Evolutionary conservation across 2,888 invertebrate genomes (phyloP).

Genomic region (Eurois occulta): DNA sequence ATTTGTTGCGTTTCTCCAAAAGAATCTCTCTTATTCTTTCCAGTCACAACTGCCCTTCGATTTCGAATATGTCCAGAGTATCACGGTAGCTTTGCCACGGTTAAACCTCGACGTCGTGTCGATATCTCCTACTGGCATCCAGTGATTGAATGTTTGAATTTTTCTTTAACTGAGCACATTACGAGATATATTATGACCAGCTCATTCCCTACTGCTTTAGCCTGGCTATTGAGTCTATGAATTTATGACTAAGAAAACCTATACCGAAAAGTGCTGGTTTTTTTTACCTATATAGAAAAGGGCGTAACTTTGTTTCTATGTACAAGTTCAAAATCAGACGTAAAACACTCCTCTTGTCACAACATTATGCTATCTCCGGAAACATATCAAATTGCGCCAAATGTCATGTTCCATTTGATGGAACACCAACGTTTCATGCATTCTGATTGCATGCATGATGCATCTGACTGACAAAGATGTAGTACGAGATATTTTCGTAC

Average conservation of each 20-base stretch:
- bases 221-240: background rate
- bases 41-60: background rate
- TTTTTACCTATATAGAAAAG: too few relatives aligned
- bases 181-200: background rate
- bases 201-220: background rate
- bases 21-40: background rate
- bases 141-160: too few relatives aligned
- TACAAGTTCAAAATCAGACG: background rate
- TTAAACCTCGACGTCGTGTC: too few relatives aligned
- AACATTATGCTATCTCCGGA: constrained; percentile 16
- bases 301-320: background rate
- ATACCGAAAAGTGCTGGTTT: too few relatives aligned
- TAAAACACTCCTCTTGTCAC: constrained; percentile 4
- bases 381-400: background rate
- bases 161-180: background rate
- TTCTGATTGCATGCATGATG: constrained; percentile 24
- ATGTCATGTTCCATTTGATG: constrained; percentile 41
- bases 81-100: background rate
- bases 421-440: constrained; percentile 2
- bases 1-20: background rate
- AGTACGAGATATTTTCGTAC: constrained; percentile 7
- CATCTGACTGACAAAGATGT: constrained; percentile 18
- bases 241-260: background rate
- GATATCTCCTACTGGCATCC: too few relatives aligned
- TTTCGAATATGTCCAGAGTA: background rate